Evolutionary conservation across 1,140 invertebrate species (phyloP), one percentile per base, ranked within the genome.

Genomic region (Pollicipes pollicipes): DNA sequence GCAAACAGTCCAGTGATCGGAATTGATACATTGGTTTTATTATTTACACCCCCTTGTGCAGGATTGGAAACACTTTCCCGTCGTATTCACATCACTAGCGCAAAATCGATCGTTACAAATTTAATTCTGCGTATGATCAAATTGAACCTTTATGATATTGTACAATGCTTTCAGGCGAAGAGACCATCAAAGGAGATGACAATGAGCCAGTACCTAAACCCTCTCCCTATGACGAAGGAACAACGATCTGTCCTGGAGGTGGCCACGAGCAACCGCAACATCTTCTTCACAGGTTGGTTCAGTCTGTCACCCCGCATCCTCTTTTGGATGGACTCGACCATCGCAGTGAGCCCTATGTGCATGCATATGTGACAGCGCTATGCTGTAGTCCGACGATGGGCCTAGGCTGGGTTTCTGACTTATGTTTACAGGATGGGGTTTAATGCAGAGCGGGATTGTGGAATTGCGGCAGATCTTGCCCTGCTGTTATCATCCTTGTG

Each of bases 211-310:
- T 58, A 21, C 45, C 45, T 58, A 21, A 58, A 58, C 45, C 45
- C 45, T 3, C 45, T 58, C 13, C 45, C 6, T 2, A 58, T 93
- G 24, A 91, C 87, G 71, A 80, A 84, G 24, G 91, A 95, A 79
- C 93, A 96, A 77, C 85, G 85, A 75, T 82, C 81, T 76, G 85
- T 97, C 0, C 78, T 96, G 30, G 83, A 89, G 71, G 86, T 87
- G 28, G 90, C 93, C 73, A 79, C 88, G 29, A 78, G 81, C 21
- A 90, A 91, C 3, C 84, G 84, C 68, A 96, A 88, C 82, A 81
- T 97, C 4, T 97, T 97, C 79, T 97, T 96, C 74, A 97, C 93
- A 8, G 88, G 88, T 17, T 6, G 21, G 45, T 21, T n/a, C n/a
- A n/a, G n/a, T n/a, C n/a, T n/a, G n/a, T n/a, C n/a, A n/a, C n/a